Evolutionary conservation across 2,888 invertebrate genomes (phyloP).

Genomic region (Drosophila helvetica): DNA sequence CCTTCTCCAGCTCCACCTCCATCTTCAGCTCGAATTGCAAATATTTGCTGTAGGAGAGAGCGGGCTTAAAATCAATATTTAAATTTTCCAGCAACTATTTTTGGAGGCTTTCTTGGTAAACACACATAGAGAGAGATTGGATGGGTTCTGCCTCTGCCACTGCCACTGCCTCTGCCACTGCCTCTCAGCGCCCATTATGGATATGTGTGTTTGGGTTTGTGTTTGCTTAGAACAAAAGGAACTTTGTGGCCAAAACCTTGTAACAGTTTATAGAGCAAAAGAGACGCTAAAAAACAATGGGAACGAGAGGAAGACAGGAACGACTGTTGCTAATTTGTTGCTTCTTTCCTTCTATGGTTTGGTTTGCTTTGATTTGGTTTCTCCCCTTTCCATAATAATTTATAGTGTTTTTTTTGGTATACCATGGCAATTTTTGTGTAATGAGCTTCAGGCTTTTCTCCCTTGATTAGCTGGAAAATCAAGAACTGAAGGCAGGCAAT

Average conservation of each 20-base stretch:
- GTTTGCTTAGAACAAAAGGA: constrained; percentile 56
- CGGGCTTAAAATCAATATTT: constrained; percentile 70
- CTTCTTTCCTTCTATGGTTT: constrained; percentile 36
- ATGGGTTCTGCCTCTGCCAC: constrained; percentile 9
- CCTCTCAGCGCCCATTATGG: constrained; percentile 31
- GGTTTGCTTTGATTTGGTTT: constrained; percentile 34
- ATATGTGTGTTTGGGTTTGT: constrained; percentile 44
- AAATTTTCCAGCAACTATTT: constrained; percentile 63
- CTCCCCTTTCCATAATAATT: constrained; percentile 20
- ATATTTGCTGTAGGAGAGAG: constrained; percentile 51
- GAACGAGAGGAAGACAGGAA: constrained; percentile 20
- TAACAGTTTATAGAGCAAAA: constrained; percentile 60
- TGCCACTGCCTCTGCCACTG: not conserved
- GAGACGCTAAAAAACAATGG: constrained; percentile 3
- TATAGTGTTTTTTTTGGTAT: constrained; percentile 27
- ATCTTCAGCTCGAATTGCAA: constrained; percentile 37
- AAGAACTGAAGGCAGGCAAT: constrained; percentile 4
- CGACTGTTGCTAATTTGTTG: constrained; percentile 74
- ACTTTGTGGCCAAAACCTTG: constrained; percentile 62
- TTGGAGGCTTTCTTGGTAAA: constrained; percentile 17
- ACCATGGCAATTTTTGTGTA: constrained; percentile 61
- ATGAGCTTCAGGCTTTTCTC: constrained; percentile 56
- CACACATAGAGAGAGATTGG: constrained; percentile 13
- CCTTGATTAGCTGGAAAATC: constrained; percentile 61
- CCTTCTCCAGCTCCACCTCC: not conserved